phyloP scores from a whole-genome alignment of 2,888 invertebrate genomes.

The Hesperia comma region DNA sequence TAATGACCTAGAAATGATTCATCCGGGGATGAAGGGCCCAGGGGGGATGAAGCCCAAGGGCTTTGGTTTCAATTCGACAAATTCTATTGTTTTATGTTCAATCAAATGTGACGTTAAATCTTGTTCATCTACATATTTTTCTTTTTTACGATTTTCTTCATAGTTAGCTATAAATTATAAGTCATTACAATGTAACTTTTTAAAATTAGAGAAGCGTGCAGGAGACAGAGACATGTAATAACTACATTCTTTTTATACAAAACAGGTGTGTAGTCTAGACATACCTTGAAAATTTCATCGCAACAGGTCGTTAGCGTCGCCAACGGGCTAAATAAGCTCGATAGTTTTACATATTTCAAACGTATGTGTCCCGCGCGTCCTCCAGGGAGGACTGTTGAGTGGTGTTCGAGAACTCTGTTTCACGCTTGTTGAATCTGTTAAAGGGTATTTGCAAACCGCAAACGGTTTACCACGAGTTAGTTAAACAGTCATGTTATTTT shows the following conservation, averaged over 20 bases:
- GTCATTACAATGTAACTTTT: too few species aligned
- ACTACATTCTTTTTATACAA: background rate
- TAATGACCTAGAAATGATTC: too few species aligned
- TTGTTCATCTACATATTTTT: too few species aligned
- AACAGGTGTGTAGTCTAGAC: background rate
- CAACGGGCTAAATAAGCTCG: background rate
- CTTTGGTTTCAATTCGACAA: too few species aligned
- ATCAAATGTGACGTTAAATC: too few species aligned
- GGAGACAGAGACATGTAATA: background rate
- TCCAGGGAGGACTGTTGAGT: background rate
- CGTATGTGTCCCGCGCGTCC: background rate
- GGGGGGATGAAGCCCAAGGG: too few species aligned
- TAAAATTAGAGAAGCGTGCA: background rate
- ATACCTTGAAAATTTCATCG: background rate
- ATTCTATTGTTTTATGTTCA: too few species aligned
- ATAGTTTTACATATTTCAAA: constrained; percentile 6
- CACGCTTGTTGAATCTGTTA: background rate
- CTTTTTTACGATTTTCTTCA: too few species aligned
- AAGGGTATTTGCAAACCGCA: background rate
- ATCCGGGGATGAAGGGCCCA: too few species aligned
- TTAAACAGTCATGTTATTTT: background rate
- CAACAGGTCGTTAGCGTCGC: background rate
- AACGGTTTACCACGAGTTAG: background rate
- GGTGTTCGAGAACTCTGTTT: background rate
- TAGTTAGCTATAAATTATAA: too few species aligned